These are phyloP conservation scores for Opisthocomus hoazin DNA, from an alignment of 2,113 vertebrate genomes.

Conservation along the genomic window DNA sequence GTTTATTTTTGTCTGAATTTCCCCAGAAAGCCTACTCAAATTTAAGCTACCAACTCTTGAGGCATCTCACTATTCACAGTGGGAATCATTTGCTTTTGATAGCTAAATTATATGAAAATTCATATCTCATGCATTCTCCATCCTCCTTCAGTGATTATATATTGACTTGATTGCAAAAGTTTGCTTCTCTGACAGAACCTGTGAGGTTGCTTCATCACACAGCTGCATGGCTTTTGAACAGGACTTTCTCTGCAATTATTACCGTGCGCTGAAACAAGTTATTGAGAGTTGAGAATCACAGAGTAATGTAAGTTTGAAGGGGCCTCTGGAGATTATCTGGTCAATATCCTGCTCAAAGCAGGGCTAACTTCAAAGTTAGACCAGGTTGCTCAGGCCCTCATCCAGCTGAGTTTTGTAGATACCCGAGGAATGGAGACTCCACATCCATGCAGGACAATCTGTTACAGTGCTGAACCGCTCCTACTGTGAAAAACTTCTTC, in stretches of 20 bases:
- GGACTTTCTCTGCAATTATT: neutral
- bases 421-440: neutral
- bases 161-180: neutral
- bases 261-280: neutral
- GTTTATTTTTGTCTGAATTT: neutral
- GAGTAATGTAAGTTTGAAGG: neutral
- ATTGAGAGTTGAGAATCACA: neutral
- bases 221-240: neutral
- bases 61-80: neutral
- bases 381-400: neutral
- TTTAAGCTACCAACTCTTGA: neutral
- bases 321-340: neutral
- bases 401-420: neutral
- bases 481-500: neutral
- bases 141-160: neutral
- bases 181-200: neutral
- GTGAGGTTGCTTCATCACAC: neutral
- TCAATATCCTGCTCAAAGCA: neutral
- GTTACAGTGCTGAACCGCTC: neutral
- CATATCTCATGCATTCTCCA: neutral
- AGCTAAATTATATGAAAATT: neutral
- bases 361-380: neutral
- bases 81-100: neutral
- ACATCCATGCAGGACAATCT: neutral
- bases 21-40: neutral